A percentile compares a stretch with the other conserved stretches of the same genome.
These are phyloP conservation scores for Chaitophorus viminalis DNA, from an alignment of 2,888 invertebrate species.

Conservation along the genomic window DNA sequence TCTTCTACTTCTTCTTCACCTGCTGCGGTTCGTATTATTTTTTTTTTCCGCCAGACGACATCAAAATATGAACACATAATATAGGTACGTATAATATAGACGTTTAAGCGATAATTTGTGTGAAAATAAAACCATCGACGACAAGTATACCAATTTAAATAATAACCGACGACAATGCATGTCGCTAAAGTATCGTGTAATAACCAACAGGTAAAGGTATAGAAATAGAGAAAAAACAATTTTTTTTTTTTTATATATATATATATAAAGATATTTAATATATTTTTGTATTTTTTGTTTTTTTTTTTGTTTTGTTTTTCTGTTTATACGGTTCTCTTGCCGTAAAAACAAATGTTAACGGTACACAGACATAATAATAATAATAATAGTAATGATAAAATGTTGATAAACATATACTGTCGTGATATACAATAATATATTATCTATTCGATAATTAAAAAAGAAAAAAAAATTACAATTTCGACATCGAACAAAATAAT, in stretches of 20 bases:
- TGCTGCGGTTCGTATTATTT: too few relatives aligned
- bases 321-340: neutral
- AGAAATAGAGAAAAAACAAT: neutral
- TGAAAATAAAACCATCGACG: neutral
- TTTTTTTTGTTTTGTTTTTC: neutral
- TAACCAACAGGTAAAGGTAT: neutral
- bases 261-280: constrained; percentile 24
- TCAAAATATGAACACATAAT: neutral
- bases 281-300: neutral
- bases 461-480: neutral
- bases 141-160: neutral
- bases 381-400: too few relatives aligned
- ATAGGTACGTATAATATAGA: neutral
- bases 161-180: neutral
- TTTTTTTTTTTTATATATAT: neutral
- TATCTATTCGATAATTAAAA: neutral
- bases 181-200: too few relatives aligned
- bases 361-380: neutral
- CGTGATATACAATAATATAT: neutral
- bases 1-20: too few relatives aligned
- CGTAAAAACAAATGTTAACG: constrained; percentile 36
- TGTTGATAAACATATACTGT: too few relatives aligned
- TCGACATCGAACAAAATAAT: neutral
- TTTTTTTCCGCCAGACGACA: too few relatives aligned
- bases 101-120: neutral